Percentiles rank a stretch among this genome's conserved stretches.
These are phyloP conservation scores for Leuctra nigra DNA, from an alignment of 2,888 invertebrate genomes.

Conservation along the genomic window DNA sequence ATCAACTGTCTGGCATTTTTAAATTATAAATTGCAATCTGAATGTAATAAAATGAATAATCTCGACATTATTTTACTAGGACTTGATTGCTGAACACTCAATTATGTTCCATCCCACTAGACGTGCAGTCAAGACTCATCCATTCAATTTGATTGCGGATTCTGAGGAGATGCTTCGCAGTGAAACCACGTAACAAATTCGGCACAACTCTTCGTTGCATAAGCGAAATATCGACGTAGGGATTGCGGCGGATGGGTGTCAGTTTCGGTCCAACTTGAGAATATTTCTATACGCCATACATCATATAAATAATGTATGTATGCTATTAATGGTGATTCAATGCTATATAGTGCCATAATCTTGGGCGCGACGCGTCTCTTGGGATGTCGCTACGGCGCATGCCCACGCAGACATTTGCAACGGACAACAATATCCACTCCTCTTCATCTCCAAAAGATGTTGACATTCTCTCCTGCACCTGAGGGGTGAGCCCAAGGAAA, in stretches of 20 bases:
- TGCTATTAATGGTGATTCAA: slow-evolving; percentile 10
- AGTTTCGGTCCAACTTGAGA: slow-evolving; percentile 3
- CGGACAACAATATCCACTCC: slow-evolving; percentile 8
- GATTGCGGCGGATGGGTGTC: slow-evolving; percentile 9
- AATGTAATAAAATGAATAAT: too few species aligned
- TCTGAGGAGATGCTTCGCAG: too few species aligned
- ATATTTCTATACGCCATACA: neutral
- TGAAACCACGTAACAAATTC: too few species aligned
- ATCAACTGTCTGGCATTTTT: neutral
- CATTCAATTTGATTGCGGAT: too few species aligned
- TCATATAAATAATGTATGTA: slow-evolving; percentile 12
- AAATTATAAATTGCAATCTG: too few species aligned
- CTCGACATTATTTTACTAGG: too few species aligned
- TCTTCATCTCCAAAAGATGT: slow-evolving; percentile 1
- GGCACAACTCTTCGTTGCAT: too few species aligned
- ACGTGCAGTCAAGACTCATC: too few species aligned
- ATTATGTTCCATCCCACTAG: too few species aligned
- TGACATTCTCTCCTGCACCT: neutral
- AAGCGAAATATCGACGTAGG: too few species aligned
- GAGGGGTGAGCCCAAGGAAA: neutral
- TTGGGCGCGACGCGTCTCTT: slow-evolving; percentile 3
- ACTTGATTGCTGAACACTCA: too few species aligned
- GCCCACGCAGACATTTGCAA: slow-evolving; percentile 1
- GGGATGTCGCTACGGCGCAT: neutral
- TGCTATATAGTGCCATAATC: slow-evolving; percentile 1